These are phyloP conservation scores for Myiopsitta monachus DNA, from an alignment of 2,113 vertebrate species.

Conservation along the genomic window DNA sequence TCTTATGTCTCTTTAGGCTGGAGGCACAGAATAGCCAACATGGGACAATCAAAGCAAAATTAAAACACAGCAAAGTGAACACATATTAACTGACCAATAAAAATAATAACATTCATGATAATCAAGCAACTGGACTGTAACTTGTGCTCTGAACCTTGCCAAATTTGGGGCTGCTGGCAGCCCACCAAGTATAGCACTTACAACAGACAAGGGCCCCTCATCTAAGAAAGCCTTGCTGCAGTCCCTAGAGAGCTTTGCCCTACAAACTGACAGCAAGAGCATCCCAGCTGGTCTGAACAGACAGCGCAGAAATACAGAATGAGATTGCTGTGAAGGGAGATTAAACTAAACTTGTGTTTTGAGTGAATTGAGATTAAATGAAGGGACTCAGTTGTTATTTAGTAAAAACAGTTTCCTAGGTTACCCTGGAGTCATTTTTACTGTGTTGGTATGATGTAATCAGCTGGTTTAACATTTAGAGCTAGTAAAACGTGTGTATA, in stretches of 20 bases:
- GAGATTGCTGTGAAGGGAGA: background rate
- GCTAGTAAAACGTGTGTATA: slow-evolving; percentile 29
- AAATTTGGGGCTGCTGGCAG: slow-evolving; percentile 53
- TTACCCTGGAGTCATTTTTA: slow-evolving; percentile 58
- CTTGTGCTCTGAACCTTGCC: slow-evolving; percentile 46
- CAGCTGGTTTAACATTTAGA: slow-evolving; percentile 55
- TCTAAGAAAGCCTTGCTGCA: background rate
- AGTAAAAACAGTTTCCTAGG: slow-evolving; percentile 72
- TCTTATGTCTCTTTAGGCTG: background rate
- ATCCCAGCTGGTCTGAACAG: background rate
- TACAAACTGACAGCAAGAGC: background rate
- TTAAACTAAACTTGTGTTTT: background rate
- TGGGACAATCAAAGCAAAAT: background rate
- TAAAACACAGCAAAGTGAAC: background rate
- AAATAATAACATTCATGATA: slow-evolving; percentile 43
- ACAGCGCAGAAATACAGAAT: background rate
- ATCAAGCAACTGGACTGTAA: background rate
- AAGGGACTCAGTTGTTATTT: slow-evolving; percentile 57
- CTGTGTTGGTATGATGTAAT: slow-evolving; percentile 65
- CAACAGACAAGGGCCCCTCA: slow-evolving; percentile 52
- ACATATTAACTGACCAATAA: slow-evolving; percentile 6
- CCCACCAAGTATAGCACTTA: slow-evolving; percentile 54
- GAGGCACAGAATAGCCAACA: background rate
- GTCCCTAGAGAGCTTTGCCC: slow-evolving; percentile 14
- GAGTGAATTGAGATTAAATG: slow-evolving; percentile 44